Base-by-base conservation (phyloP, 2,888 invertebrate genomes). In the Chymomyza procnemis region DNA sequence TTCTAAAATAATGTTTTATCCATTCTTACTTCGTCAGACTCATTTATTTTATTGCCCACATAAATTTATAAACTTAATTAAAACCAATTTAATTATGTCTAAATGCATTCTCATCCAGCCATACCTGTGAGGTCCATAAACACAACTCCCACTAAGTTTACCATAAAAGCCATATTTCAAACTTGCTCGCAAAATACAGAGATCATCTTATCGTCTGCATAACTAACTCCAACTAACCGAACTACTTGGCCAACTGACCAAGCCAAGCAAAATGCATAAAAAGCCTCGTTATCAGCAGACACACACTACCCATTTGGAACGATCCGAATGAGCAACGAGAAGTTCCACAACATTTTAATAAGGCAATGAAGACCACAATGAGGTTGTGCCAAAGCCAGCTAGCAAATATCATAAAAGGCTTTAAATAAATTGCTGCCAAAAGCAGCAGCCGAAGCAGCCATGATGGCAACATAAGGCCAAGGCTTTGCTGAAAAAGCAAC, bases 401-500 rank as follows among this genome's bases (percentile, higher is more conserved):
- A 26, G 64, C 64, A 69, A 77, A 77, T 72, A 76, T 65, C 79
- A 77, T 74, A 79, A 74, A 79, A 77, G 77, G 79, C 79, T 71
- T 78, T 77, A 69, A 79, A 79, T 79, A 79, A 79, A 79, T 79
- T 79, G 79, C 69, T 79, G 79, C 74, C 77, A 77, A 73, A 71
- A 64, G 72, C 57, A 76, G 70, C 65, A 58, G 59, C 14, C n/a
- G n/a, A n/a, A 59, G 52, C 9, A 5, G 52, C 57, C 22, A 8
- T 26, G 6, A 26, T 26, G 26, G 4, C 26, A n/a, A n/a, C 26
- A 19, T 58, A 26, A 21, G 55, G 41, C 46, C 18, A 54, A 22
- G 46, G 34, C 12, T 47, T 60, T 64, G 66, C 64, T 52, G 26
- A 26, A 63, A 48, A 48, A 26, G 58, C 67, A 34, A 62, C 64